These are phyloP conservation scores for Acrobasis suavella DNA, from an alignment of 2,888 invertebrate species.

Conservation along the genomic window DNA sequence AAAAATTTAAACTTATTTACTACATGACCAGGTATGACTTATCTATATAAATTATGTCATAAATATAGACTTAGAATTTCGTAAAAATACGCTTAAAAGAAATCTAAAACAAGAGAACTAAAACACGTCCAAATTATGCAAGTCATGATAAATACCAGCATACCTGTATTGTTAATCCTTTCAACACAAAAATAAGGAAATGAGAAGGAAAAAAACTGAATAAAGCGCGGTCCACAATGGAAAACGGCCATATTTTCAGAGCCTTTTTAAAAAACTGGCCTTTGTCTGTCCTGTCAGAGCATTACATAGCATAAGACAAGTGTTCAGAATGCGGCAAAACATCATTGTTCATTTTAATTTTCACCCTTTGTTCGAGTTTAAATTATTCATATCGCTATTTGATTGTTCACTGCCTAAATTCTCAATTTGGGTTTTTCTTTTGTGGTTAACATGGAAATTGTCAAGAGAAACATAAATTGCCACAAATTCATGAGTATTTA, in stretches of 20 bases:
- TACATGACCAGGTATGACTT: slow-evolving; percentile 11
- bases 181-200: slow-evolving; percentile 74
- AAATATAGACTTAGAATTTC: too few relatives aligned
- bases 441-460: slow-evolving; percentile 4
- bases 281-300: slow-evolving; percentile 73
- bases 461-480: too few relatives aligned
- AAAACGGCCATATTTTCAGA: slow-evolving; percentile 70
- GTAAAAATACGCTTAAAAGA: slow-evolving; percentile 27
- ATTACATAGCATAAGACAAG: slow-evolving; percentile 74
- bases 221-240: slow-evolving; percentile 65
- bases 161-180: slow-evolving; percentile 77
- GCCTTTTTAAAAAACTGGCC: slow-evolving; percentile 64
- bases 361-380: slow-evolving; percentile 33
- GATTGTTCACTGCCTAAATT: slow-evolving; percentile 12
- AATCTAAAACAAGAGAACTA: slow-evolving; percentile 22
- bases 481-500: too few relatives aligned
- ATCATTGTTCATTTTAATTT: slow-evolving; percentile 58
- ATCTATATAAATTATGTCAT: neutral
- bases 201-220: slow-evolving; percentile 71
- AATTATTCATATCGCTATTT: slow-evolving; percentile 21
- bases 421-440: neutral
- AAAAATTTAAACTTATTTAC: too few relatives aligned
- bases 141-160: slow-evolving; percentile 52
- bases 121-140: slow-evolving; percentile 45
- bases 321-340: slow-evolving; percentile 61